Base-by-base conservation (phyloP, 2,113 vertebrate genomes). In the Phalacrocorax carbo region DNA sequence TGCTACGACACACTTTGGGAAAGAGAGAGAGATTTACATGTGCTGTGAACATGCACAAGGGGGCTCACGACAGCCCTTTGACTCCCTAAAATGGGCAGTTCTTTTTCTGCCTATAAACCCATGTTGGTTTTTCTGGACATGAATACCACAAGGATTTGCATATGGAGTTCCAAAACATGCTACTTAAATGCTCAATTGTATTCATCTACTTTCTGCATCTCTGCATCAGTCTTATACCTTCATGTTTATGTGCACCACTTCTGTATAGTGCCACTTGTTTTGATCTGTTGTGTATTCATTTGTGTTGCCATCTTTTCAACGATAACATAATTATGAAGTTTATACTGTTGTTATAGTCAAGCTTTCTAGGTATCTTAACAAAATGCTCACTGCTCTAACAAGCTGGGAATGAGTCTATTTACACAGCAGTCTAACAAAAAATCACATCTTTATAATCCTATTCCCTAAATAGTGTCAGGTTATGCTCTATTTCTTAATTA, bases 401-500 rank as follows among this genome's bases (percentile, higher is more conserved):
- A 8, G 84, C 57, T 95, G 77, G 51, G 58, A 91, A 91, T 81
- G 64, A 92, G 60, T 55, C 55, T 86, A 38, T 94, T 92, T 94
- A 71, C 86, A 71, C 73, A 94, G 86, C 89, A 82, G 80, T 89
- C 64, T 91, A 86, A 92, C 69, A 92, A 46, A 81, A 92, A 92
- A 96, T 92, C 71, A 73, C 55, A 58, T 96, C 83, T 95, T 95
- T 86, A 55, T 84, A 95, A 95, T 92, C 60, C 54, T 80, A 26
- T 96, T 96, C 42, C 60, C 79, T 44, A 95, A 68, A 82, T 38
- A 69, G 11, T 52, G 25, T 80, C 49, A 91, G 52, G 58, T 76
- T 89, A 87, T 82, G 62, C 19, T 93, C 60, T 88, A 29, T 76
- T 89, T 95, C 84, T 91, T 95, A 95, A 95, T 96, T 93, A 96